phyloP scores from a whole-genome alignment of 1,140 invertebrate genomes.

The Anagrus nilaparvatae region DNA sequence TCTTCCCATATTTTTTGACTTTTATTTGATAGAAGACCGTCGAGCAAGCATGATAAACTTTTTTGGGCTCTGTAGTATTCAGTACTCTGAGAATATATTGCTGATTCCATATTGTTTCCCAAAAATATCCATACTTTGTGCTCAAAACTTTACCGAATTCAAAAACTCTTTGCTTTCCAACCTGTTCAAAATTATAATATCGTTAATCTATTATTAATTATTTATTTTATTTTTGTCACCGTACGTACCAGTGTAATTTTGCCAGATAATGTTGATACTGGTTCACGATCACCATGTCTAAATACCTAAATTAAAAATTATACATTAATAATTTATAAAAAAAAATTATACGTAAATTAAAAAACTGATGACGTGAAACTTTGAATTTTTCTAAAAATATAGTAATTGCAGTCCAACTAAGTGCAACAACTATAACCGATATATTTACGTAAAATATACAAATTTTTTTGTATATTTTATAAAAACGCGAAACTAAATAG shows the following conservation, averaged over 20 bases:
- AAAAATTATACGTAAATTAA: not conserved
- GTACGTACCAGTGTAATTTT: constrained; percentile 26
- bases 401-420: no score
- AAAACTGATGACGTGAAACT: no score
- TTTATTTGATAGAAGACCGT: constrained; percentile 36
- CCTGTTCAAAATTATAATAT: constrained; percentile 24
- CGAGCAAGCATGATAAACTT: constrained; percentile 43
- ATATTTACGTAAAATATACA: no score
- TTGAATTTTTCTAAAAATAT: no score
- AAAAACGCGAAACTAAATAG: no score
- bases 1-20: constrained; percentile 21
- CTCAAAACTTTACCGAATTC: constrained; percentile 36
- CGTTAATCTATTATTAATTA: not conserved
- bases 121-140: constrained; percentile 32
- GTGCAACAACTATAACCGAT: no score
- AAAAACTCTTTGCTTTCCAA: constrained; percentile 38
- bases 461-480: no score
- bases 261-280: constrained; percentile 19
- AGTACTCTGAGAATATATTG: constrained; percentile 35
- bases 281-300: constrained; percentile 25
- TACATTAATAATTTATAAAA: not conserved
- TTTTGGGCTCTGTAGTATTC: constrained; percentile 47
- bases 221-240: not conserved
- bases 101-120: constrained; percentile 34
- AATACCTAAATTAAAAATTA: constrained; percentile 18